Base-by-base conservation (phyloP, 1,140 invertebrate genomes). In the Pseudachorutes palmiensis region DNA sequence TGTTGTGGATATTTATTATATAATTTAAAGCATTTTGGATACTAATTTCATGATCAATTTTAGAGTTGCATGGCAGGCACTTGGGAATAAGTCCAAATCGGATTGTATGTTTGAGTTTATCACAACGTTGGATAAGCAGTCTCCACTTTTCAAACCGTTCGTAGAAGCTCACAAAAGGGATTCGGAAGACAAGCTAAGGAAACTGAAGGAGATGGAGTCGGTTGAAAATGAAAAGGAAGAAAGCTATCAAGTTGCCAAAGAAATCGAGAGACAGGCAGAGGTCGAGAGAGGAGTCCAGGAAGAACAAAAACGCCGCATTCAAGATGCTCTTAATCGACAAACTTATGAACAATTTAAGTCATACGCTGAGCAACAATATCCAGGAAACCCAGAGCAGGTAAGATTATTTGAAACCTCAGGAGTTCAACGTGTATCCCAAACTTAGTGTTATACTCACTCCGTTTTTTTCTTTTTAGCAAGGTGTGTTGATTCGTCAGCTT, bases 361-460 rank as follows among this genome's bases (percentile, higher is more conserved):
- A 58, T 98, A 98, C 79, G 93, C 95, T 0, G 89, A 96, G 72
- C 93, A 98, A 76, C 96, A 98, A 76, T 96, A 88, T 79, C 95
- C 96, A 12, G 91, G 89, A 16, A 89, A 91, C 80, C 88, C 88
- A 9, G 91, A 96, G 74, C 90, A 85, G 81, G 85, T 86, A 75
- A 58, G 2, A 60, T 48, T 26, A 5, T 19, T 55, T 24, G 24
- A 24, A 55, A 55, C 3, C 24, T n/a, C n/a, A n/a, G n/a, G n/a
- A n/a, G n/a, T n/a, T n/a, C n/a, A n/a, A n/a, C n/a, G n/a, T n/a
- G n/a, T n/a, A n/a, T n/a, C n/a, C n/a, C n/a, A n/a, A n/a, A n/a
- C n/a, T n/a, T n/a, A n/a, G n/a, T n/a, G n/a, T n/a, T n/a, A n/a
- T n/a, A n/a, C n/a, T n/a, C n/a, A n/a, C n/a, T n/a, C n/a, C n/a